Evolutionary conservation across 2,797 vertebrate species (phyloP), one percentile per base, ranked within the genome.

Genomic region (Acanthopagrus latus): DNA sequence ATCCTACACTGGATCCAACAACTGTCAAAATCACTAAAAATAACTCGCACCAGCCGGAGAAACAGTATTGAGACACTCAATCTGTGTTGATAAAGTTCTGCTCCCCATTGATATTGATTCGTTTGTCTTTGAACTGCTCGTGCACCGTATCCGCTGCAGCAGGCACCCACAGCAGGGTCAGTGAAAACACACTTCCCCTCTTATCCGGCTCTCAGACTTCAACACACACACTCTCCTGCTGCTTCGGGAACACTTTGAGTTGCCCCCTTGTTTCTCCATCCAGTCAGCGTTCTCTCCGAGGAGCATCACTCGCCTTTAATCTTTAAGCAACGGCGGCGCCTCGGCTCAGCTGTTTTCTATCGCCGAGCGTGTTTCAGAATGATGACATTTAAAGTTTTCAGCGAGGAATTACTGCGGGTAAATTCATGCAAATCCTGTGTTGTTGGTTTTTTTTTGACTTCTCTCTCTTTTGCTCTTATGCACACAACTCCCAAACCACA

Each of bases 341-440:
- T 57, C 8, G 29, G 57, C 79, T 89, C 75, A 81, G 85, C 87
- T 83, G 85, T 69, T 91, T 82, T 71, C 76, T 46, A 84, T 90
- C 41, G 12, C 51, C 48, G 46, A 33, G 64, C 23, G 48, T 54
- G 60, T 80, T 82, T 81, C 72, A 55, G 18, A 77, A 75, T 29
- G 74, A 88, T 89, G 88, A 83, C 90, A 90, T 90, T 86, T 85
- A 52, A 56, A 76, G 58, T 77, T 89, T 78, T 85, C 23, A 64
- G 48, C 4, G 63, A 76, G 57, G 64, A 80, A 71, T 80, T 48
- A 74, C 27, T 81, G 18, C 7, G 8, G 47, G 23, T 56, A 57
- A 63, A 87, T 80, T 23, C 69, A 86, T 83, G 81, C 80, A 78
- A 88, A 86, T 88, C 75, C 33, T 55, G 65, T 23, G 29, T 56